A percentile compares a stretch with the other conserved stretches of the same genome.
Evolutionary conservation across 2,113 vertebrate genomes (phyloP).

Genomic region (Herpetotheres cachinnans): DNA sequence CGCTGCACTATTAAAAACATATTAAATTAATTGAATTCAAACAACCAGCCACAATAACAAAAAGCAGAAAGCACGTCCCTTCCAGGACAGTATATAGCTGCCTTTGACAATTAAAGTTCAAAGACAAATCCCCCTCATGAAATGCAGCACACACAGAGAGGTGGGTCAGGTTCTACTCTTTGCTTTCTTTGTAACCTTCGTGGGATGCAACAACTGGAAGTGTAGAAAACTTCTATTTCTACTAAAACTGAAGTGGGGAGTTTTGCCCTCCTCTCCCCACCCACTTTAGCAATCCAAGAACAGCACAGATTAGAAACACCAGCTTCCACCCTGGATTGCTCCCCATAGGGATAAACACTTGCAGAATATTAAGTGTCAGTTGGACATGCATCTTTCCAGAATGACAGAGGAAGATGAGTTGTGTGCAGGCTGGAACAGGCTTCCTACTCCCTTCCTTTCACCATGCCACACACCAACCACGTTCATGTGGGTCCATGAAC

Average conservation of each 20-base stretch:
- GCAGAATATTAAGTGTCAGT: neutral
- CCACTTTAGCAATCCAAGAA: neutral
- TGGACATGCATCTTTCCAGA: neutral
- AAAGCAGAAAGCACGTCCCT: neutral
- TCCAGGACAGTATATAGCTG: neutral
- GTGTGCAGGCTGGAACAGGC: neutral
- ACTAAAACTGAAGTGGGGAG: no score
- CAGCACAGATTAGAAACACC: neutral
- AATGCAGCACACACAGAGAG: neutral
- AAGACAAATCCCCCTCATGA: neutral
- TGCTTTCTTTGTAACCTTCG: neutral
- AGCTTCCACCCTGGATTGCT: neutral
- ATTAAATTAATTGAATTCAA: neutral
- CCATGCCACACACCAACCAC: neutral
- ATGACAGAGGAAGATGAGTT: neutral
- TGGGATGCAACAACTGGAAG: neutral
- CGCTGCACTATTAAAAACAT: neutral
- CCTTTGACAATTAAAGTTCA: neutral
- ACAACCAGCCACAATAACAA: neutral
- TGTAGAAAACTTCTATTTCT: no score
- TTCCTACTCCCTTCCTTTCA: neutral
- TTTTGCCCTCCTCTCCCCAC: neutral
- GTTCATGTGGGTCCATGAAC: fast-evolving
- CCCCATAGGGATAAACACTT: neutral
- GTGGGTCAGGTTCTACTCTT: neutral